phyloP scores from a whole-genome alignment of 64 coral and sea anemone genomes.

The Montipora foliosa region DNA sequence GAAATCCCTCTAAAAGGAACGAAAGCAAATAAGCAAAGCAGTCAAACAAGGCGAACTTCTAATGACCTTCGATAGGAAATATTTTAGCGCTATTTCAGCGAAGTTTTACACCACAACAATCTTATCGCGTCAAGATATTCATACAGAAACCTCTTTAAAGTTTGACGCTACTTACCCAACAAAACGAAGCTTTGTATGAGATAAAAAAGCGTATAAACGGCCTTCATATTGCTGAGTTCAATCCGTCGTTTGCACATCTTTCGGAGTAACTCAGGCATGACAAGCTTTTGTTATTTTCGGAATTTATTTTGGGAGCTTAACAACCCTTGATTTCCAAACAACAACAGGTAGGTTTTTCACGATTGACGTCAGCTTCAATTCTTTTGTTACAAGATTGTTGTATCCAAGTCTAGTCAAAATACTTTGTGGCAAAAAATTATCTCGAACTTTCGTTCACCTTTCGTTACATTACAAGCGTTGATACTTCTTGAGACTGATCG shows the following conservation, averaged over 20 bases:
- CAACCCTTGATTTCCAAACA: slow-evolving; percentile 14
- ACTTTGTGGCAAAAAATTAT: neutral
- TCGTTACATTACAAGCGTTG: neutral
- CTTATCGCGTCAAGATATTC: neutral
- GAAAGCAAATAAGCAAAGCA: neutral
- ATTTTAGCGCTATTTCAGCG: neutral
- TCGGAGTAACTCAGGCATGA: neutral
- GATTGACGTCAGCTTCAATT: slow-evolving; percentile 19
- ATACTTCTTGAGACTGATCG: neutral
- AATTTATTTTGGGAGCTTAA: neutral
- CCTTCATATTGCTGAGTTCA: neutral
- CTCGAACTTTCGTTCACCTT: neutral
- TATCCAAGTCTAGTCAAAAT: neutral
- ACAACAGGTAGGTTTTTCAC: neutral
- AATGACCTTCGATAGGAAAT: neutral
- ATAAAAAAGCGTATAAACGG: neutral
- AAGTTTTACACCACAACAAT: neutral
- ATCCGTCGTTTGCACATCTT: neutral
- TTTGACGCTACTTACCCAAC: slow-evolving; percentile 4
- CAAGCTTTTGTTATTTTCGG: neutral
- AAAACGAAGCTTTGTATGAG: neutral
- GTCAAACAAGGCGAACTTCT: neutral
- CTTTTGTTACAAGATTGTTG: neutral
- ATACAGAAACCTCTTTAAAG: neutral
- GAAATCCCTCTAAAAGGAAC: slow-evolving; percentile 39